Percentiles rank a stretch among this genome's conserved stretches.
phyloP scores from a whole-genome alignment of 1,140 invertebrate genomes.

The Steinernema khuongi region DNA sequence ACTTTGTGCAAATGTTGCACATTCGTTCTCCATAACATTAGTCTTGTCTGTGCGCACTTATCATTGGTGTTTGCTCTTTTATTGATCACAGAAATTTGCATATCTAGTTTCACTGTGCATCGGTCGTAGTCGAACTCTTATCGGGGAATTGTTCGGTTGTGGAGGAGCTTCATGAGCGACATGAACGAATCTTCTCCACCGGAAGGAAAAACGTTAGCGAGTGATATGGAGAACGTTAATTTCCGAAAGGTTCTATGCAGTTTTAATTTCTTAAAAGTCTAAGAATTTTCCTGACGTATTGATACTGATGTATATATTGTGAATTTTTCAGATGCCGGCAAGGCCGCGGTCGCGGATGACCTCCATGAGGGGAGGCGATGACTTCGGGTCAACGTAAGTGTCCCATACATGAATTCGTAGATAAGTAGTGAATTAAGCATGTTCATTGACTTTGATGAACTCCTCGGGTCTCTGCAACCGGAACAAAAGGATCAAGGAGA shows the following conservation, averaged over 20 bases:
- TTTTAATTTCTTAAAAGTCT: background rate
- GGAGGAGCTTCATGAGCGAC: no score
- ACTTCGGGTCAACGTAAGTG: constrained; percentile 10
- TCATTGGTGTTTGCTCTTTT: background rate
- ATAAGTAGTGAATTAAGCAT: background rate
- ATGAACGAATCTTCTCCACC: no score
- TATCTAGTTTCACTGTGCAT: background rate
- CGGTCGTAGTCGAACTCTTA: no score
- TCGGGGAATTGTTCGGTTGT: no score
- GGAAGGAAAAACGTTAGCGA: no score
- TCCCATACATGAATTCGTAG: background rate
- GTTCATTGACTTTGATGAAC: constrained; percentile 43
- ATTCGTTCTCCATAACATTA: no score
- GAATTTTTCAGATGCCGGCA: constrained; percentile 21
- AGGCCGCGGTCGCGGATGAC: constrained; percentile 16
- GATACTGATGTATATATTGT: constrained; percentile 12
- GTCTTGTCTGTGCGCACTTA: background rate
- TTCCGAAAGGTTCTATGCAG: no score
- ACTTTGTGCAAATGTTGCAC: background rate
- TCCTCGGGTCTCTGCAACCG: constrained; percentile 25
- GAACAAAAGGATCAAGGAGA: constrained; percentile 40
- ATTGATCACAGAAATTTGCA: background rate
- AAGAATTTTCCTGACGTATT: background rate
- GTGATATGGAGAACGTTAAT: no score
- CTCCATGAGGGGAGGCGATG: background rate